phyloP scores from a whole-genome alignment of 2,797 vertebrate species.

The Xiphorhynchus erythropygius region DNA sequence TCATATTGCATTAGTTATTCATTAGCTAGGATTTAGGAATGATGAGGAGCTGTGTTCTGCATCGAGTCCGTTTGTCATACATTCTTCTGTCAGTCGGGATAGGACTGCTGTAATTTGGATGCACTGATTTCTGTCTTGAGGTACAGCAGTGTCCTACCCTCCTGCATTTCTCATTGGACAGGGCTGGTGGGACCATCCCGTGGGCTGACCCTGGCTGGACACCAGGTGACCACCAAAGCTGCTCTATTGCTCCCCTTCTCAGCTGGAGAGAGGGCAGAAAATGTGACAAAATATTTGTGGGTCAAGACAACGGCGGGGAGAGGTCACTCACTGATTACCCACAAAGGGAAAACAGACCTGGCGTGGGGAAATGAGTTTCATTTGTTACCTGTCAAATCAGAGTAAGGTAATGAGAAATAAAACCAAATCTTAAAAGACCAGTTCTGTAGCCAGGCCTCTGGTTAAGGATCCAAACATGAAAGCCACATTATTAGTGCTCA shows the following conservation, averaged over 20 bases:
- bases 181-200: neutral
- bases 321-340: neutral
- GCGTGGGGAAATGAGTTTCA: neutral
- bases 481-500: neutral
- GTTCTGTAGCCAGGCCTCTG: neutral
- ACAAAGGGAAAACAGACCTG: neutral
- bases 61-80: neutral
- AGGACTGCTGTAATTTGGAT: neutral
- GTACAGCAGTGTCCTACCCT: neutral
- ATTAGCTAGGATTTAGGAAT: neutral
- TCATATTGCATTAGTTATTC: neutral
- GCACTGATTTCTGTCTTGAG: rapidly evolving
- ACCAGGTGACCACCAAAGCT: neutral
- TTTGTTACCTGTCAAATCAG: neutral
- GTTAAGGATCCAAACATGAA: neutral
- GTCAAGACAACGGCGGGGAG: neutral
- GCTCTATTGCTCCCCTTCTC: too few species aligned
- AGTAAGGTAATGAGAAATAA: neutral
- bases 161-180: neutral
- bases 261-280: neutral
- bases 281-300: neutral
- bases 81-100: neutral
- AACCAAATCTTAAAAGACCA: neutral
- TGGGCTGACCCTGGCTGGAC: neutral
- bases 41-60: neutral